These are phyloP conservation scores for Columba livia DNA, from an alignment of 2,113 vertebrate genomes.

Conservation along the genomic window DNA sequence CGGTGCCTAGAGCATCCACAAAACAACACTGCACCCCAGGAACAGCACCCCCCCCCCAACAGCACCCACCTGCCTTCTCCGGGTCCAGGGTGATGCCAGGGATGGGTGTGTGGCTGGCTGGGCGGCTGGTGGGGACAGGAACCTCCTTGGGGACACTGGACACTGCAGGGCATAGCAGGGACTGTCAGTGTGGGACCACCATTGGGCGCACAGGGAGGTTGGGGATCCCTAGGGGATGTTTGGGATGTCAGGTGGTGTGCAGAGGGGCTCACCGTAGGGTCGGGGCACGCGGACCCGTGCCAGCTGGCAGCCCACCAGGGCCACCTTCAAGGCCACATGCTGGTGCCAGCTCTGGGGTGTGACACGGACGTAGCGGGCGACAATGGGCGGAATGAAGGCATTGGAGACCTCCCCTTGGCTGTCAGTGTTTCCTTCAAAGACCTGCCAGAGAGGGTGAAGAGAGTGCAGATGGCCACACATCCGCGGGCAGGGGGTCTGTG, in stretches of 20 bases:
- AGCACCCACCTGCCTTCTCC: slow-evolving; percentile 27
- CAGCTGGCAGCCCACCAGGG: slow-evolving; percentile 79
- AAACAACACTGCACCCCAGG: fast-evolving
- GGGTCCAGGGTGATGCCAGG: slow-evolving; percentile 11
- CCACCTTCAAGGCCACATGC: slow-evolving; percentile 71
- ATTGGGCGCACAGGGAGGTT: fast-evolving
- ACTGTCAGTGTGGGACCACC: fast-evolving
- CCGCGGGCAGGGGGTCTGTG: fast-evolving
- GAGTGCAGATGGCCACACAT: fast-evolving
- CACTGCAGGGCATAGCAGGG: not conserved
- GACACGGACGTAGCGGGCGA: slow-evolving; percentile 80
- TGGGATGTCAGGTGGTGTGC: fast-evolving
- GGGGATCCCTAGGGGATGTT: fast-evolving
- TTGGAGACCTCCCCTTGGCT: slow-evolving; percentile 77
- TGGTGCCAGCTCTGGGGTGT: slow-evolving; percentile 75
- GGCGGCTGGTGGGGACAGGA: not conserved
- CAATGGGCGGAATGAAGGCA: slow-evolving; percentile 77
- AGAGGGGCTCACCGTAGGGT: slow-evolving; percentile 16
- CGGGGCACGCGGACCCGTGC: not conserved
- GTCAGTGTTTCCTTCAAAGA: slow-evolving; percentile 80
- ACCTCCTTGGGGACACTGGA: not conserved
- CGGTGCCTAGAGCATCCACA: not conserved
- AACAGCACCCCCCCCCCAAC: not conserved
- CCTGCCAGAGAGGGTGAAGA: slow-evolving; percentile 21
- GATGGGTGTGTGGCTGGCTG: not conserved